Conservation (phyloP, 2,888 invertebrate genomes). For the Vannuccia rotundouncinata region DNA sequence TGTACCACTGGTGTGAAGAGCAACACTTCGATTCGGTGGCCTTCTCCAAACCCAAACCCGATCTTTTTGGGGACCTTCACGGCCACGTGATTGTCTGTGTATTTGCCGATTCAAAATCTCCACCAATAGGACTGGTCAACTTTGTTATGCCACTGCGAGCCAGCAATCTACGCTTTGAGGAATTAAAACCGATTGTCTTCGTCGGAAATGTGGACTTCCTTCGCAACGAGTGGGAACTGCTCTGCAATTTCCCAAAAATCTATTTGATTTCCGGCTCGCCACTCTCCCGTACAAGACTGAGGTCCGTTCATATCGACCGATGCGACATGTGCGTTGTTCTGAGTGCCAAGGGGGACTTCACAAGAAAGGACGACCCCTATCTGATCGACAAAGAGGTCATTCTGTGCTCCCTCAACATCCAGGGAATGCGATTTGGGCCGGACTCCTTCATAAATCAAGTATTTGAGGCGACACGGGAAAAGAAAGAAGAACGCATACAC, state of each 20-base stretch:
- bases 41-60: slow-evolving; percentile 86
- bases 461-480: background rate
- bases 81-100: slow-evolving; percentile 95
- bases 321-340: slow-evolving; percentile 99
- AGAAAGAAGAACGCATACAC: background rate
- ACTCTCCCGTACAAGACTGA: slow-evolving; percentile 92
- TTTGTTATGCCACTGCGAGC: slow-evolving; percentile 98
- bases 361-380: slow-evolving; percentile 87
- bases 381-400: slow-evolving; percentile 99
- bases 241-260: slow-evolving; percentile 98
- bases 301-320: slow-evolving; percentile 97
- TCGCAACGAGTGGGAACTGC: slow-evolving; percentile 97
- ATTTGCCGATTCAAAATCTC: slow-evolving; percentile 97
- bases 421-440: slow-evolving; percentile 71
- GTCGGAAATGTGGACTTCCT: slow-evolving; percentile 98
- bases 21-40: slow-evolving; percentile 90
- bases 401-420: slow-evolving; percentile 96
- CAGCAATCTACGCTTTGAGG: slow-evolving; percentile 98
- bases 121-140: slow-evolving; percentile 92
- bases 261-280: slow-evolving; percentile 98
- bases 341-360: slow-evolving; percentile 93
- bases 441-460: slow-evolving; percentile 69
- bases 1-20: slow-evolving; percentile 99
- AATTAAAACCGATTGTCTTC: slow-evolving; percentile 97
- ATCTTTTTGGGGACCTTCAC: slow-evolving; percentile 87